Conservation (phyloP, 2,888 invertebrate genomes). For the Cantharis lateralis region DNA sequence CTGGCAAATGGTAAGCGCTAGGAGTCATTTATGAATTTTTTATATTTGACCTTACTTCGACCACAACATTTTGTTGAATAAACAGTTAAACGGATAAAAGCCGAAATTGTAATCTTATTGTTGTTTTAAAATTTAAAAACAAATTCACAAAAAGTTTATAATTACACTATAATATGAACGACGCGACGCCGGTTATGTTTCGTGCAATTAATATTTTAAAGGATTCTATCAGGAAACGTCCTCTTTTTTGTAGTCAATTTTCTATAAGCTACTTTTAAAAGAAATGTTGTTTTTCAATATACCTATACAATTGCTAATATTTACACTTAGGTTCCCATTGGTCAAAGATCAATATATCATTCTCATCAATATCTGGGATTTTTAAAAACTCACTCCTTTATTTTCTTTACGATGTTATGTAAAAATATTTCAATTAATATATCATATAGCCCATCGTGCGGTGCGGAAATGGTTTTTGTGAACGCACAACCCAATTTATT, state of each 20-base stretch:
- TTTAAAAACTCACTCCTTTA: background rate
- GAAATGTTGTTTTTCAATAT: too few species aligned
- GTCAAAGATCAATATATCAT: background rate
- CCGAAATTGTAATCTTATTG: conserved; percentile 3
- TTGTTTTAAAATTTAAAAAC: background rate
- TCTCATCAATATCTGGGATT: background rate
- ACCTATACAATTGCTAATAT: too few species aligned
- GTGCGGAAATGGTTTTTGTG: background rate
- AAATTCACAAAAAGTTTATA: background rate
- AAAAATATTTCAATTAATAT: background rate
- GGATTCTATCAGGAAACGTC: background rate
- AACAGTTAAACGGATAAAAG: conserved; percentile 8
- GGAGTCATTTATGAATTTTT: conserved; percentile 22
- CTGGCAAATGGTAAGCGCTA: conserved; percentile 15
- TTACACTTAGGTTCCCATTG: too few species aligned
- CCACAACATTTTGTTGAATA: conserved; percentile 15
- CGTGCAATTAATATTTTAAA: background rate
- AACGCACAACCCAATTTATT: background rate
- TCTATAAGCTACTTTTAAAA: too few species aligned
- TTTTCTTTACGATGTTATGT: background rate
- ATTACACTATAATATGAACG: background rate
- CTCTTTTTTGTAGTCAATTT: background rate
- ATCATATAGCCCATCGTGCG: too few species aligned
- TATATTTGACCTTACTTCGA: conserved; percentile 15
- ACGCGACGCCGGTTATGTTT: background rate